Evolutionary conservation across 2,888 invertebrate species (phyloP).

Genomic region (Stenurella melanura): DNA sequence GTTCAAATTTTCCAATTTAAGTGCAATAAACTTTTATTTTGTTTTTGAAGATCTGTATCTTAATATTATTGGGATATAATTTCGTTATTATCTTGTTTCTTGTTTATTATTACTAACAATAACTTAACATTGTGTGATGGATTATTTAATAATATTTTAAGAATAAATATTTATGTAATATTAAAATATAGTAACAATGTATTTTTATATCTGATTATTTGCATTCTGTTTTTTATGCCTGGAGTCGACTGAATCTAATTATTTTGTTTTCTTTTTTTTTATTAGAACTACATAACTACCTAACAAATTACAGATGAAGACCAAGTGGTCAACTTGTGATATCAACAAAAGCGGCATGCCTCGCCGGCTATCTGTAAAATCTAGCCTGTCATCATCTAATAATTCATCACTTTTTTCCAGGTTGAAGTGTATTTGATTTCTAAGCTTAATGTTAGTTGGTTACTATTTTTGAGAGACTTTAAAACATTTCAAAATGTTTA

Average conservation of each 20-base stretch:
- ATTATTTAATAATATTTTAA: not conserved
- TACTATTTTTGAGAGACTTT: too few species aligned
- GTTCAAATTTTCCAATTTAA: conserved; percentile 35
- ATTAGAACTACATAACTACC: conserved; percentile 66
- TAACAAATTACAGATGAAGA: conserved; percentile 52
- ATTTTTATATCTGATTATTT: conserved; percentile 12
- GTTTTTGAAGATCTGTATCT: conserved; percentile 7
- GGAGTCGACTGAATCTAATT: conserved; percentile 51
- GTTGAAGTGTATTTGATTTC: conserved; percentile 46
- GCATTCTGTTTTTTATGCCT: conserved; percentile 26
- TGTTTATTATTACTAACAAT: not conserved
- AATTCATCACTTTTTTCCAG: conserved; percentile 50
- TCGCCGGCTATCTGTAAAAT: conserved; percentile 33
- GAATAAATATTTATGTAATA: not conserved
- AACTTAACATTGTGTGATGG: not conserved
- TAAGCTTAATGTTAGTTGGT: conserved; percentile 41
- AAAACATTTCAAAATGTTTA: too few species aligned
- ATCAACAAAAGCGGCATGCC: conserved; percentile 32
- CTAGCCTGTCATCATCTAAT: conserved; percentile 46
- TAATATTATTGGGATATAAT: conserved; percentile 7
- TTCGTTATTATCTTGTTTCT: conserved; percentile 12
- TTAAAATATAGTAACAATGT: conserved; percentile 24
- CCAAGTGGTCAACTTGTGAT: conserved; percentile 32
- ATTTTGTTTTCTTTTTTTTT: conserved; percentile 69
- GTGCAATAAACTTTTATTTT: conserved; percentile 25